phyloP scores from a whole-genome alignment of 2,113 vertebrate genomes.

The Heloderma charlesbogerti region DNA sequence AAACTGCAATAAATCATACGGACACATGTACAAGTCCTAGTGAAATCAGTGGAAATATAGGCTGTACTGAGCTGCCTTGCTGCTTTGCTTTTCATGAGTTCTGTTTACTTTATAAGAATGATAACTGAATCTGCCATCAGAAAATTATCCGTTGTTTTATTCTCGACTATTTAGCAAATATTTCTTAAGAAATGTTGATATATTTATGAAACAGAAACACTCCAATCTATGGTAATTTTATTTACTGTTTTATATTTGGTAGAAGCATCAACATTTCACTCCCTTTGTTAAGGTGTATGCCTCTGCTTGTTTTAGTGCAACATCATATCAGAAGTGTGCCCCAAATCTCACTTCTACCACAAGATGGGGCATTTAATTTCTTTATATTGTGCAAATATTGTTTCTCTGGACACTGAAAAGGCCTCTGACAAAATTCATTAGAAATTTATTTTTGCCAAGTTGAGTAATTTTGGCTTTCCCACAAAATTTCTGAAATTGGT shows the following conservation, averaged over 20 bases:
- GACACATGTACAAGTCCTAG: background rate
- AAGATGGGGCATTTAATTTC: fast-evolving
- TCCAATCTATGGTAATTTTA: constrained; percentile 8
- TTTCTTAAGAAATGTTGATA: background rate
- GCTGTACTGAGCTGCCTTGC: background rate
- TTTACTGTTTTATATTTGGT: constrained; percentile 32
- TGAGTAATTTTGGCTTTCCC: too few species aligned
- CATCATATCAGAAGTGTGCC: fast-evolving
- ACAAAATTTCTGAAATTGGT: too few species aligned
- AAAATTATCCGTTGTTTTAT: constrained; percentile 47
- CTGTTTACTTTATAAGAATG: background rate
- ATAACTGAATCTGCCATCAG: background rate
- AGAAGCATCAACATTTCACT: constrained; percentile 48
- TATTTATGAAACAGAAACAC: background rate
- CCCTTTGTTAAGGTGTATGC: background rate
- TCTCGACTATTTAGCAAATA: constrained; percentile 37
- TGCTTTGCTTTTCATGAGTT: background rate
- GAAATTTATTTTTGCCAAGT: too few species aligned
- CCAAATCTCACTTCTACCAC: background rate
- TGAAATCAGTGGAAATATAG: background rate
- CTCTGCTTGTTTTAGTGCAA: constrained; percentile 16
- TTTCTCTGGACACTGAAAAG: too few species aligned
- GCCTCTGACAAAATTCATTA: too few species aligned
- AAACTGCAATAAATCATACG: background rate
- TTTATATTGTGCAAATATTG: too few species aligned